Conservation (phyloP, 1,140 invertebrate genomes). For the Caenorhabditis briggsae region DNA sequence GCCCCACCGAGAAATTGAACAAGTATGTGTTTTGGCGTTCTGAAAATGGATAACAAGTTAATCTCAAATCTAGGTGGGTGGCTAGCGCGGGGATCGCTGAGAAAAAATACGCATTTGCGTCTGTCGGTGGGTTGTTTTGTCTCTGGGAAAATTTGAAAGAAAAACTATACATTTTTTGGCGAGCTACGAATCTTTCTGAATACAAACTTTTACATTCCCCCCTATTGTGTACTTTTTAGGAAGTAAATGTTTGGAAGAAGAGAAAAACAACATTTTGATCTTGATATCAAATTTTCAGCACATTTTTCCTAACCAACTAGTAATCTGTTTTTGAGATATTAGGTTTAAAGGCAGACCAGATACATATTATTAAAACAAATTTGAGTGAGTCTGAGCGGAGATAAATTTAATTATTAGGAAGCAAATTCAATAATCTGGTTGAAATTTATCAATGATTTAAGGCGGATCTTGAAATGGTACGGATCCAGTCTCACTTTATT, state of each 20-base stretch:
- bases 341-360: neutral
- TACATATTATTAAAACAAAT: conserved; percentile 16
- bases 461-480: too few species aligned
- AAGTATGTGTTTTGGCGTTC: conserved; percentile 41
- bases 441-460: neutral
- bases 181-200: neutral
- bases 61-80: conserved; percentile 43
- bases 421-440: neutral
- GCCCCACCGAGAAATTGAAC: conserved; percentile 7
- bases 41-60: conserved; percentile 45
- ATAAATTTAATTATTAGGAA: neutral
- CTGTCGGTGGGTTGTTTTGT: conserved; percentile 8
- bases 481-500: too few species aligned
- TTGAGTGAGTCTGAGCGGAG: neutral
- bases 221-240: conserved; percentile 5
- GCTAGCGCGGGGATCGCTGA: neutral
- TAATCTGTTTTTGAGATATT: neutral
- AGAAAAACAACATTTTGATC: conserved; percentile 37
- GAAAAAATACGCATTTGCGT: conserved; percentile 5
- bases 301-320: too few species aligned
- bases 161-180: too few species aligned
- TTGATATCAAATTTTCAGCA: conserved; percentile 2
- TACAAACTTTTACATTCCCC: conserved; percentile 17
- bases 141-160: neutral
- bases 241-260: neutral